A percentile compares a stretch with the other conserved stretches of the same genome.
Evolutionary conservation across 1,140 invertebrate species (phyloP).

Genomic region (Goniozus legneri): DNA sequence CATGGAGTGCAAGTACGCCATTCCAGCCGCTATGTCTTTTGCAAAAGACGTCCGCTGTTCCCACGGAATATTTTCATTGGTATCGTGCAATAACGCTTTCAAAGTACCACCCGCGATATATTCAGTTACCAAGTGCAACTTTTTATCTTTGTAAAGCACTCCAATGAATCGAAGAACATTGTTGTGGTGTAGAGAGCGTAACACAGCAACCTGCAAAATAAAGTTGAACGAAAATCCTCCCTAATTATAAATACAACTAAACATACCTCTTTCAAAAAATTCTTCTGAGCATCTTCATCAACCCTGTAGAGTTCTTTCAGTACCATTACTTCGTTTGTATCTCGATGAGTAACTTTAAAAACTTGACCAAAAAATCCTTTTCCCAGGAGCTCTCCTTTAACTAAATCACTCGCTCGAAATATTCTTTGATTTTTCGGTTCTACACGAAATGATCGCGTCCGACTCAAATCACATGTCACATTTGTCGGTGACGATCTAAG

Average conservation of each 20-base stretch:
- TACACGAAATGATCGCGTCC: conserved; percentile 84
- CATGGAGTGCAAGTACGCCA: conserved; percentile 90
- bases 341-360: conserved; percentile 84
- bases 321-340: conserved; percentile 91
- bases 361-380: conserved; percentile 93
- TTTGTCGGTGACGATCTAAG: conserved; percentile 47
- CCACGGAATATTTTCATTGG: conserved; percentile 72
- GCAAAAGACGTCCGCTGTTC: conserved; percentile 78
- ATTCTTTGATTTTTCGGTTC: conserved; percentile 78
- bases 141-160: conserved; percentile 89
- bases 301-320: conserved; percentile 90
- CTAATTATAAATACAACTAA: conserved; percentile 8
- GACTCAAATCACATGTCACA: conserved; percentile 66
- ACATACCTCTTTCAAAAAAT: conserved; percentile 87
- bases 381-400: conserved; percentile 85
- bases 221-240: conserved; percentile 12
- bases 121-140: conserved; percentile 88
- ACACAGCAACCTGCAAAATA: conserved; percentile 70
- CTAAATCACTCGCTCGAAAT: conserved; percentile 84
- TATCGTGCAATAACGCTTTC: conserved; percentile 77
- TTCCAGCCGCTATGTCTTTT: conserved; percentile 86
- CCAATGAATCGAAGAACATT: conserved; percentile 91
- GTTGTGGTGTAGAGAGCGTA: conserved; percentile 81
- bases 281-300: conserved; percentile 90
- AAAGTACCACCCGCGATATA: conserved; percentile 88